Base-by-base conservation (phyloP, 2,888 invertebrate genomes). In the Glyphotaelius pellucidus region DNA sequence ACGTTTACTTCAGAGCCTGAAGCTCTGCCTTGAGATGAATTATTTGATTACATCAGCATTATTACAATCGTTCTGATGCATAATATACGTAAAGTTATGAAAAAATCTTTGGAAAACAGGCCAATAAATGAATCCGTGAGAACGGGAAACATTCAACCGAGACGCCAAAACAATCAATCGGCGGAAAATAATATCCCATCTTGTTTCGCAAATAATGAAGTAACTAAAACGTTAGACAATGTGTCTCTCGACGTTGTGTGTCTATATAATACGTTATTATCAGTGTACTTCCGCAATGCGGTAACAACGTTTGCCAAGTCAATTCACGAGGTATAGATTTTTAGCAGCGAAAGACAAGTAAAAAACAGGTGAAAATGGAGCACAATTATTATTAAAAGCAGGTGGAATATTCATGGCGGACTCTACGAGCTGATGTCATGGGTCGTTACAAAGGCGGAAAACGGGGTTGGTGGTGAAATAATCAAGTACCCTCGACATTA, bases 221-320 rank as follows among this genome's bases (percentile, higher is more conserved):
- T 83, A 67, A 67, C 11, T n/a, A 25, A 67, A 25, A 67, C 67
- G 81, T 38, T 81, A 83, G 47, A 90, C 81, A 90, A n/a, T 90
- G 47, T 81, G 42, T 90, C 47, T 30, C 80, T 67, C 67, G 67
- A 9, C 67, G 25, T 7, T n/a, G 67, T 67, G 1, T 25, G 25
- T 25, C 25, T n/a, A 19, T 67, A 67, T 25, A 67, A 67, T 67
- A 38, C 42, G 5, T 12, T 42, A 38, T 25, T 31, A 30, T n/a
- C 25, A 30, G 31, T 14, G 31, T 67, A 88, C 79, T 88, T 88
- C 88, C 88, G 88, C 88, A 88, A 88, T 88, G 88, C 88, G 88
- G 88, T 67, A 88, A 88, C 86, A 86, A 30, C n/a, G 86, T 42
- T 86, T 86, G 86, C 86, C 86, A 86, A 86, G 42, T 86, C 42